phyloP scores from a whole-genome alignment of 2,888 invertebrate species.

The Drosophila subsilvestris region DNA sequence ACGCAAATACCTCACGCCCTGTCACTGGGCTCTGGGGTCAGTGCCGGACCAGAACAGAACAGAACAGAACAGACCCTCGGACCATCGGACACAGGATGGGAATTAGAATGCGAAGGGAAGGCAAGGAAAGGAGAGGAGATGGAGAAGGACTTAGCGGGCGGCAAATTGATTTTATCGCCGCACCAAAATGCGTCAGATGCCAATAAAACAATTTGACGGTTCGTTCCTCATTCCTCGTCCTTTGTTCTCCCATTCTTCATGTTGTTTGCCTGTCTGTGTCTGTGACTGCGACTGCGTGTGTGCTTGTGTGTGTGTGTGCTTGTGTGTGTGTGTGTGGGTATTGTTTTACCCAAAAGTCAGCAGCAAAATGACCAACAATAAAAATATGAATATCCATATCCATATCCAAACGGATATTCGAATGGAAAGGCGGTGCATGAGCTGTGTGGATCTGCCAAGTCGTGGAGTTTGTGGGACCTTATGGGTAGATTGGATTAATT shows the following conservation, averaged over 20 bases:
- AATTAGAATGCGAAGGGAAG: background rate
- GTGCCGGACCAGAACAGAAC: background rate
- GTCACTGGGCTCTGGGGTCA: background rate
- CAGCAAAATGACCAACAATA: constrained; percentile 5
- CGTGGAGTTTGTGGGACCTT: too few species aligned
- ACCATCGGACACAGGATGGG: constrained; percentile 3
- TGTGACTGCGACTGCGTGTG: too few species aligned
- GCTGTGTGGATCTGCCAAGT: too few species aligned
- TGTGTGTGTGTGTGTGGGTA: background rate
- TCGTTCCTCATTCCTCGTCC: constrained; percentile 67
- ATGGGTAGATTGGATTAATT: too few species aligned
- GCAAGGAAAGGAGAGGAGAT: background rate
- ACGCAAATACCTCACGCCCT: constrained; percentile 61
- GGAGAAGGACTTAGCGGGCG: constrained; percentile 47
- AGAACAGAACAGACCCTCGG: background rate
- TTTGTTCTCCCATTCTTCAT: constrained; percentile 13
- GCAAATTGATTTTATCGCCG: constrained; percentile 76
- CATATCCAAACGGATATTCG: constrained; percentile 12
- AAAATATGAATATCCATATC: background rate
- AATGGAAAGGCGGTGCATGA: background rate
- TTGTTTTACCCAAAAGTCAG: constrained; percentile 49
- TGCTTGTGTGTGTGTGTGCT: background rate
- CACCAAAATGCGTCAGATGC: constrained; percentile 66
- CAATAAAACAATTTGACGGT: constrained; percentile 76
- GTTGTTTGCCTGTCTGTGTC: constrained; percentile 1